Conservation (phyloP, 2,113 vertebrate genomes). For the Burhinus bistriatus region DNA sequence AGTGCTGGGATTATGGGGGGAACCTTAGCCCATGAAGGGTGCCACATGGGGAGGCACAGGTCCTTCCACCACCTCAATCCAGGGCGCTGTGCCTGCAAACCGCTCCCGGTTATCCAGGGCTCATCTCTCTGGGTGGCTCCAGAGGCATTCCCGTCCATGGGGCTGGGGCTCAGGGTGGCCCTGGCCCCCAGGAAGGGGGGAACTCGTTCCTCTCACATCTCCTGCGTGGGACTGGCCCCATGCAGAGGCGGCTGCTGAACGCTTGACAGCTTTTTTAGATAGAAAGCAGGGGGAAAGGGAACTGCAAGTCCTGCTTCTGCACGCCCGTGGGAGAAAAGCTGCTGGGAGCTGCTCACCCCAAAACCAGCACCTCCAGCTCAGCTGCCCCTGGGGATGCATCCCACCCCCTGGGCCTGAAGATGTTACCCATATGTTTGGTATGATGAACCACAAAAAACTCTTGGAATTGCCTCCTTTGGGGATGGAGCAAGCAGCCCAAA, state of each 20-base stretch:
- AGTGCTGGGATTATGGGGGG: no score
- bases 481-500: neutral
- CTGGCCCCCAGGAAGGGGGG: no score
- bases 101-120: no score
- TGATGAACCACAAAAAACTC: neutral
- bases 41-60: no score
- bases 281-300: neutral
- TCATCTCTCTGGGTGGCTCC: no score
- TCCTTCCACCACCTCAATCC: no score
- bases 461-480: neutral
- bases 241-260: neutral
- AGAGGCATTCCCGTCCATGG: no score
- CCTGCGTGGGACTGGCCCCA: fast-evolving
- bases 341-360: neutral
- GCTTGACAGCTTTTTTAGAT: neutral
- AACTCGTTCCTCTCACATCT: fast-evolving
- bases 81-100: no score
- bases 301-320: neutral
- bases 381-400: neutral
- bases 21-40: no score
- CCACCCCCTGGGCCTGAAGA: neutral
- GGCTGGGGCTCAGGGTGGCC: no score
- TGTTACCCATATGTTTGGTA: neutral
- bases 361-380: neutral
- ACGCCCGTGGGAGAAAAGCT: neutral